Base-by-base conservation (phyloP, 2,797 vertebrate genomes). In the Helicolenus hilgendorfi region DNA sequence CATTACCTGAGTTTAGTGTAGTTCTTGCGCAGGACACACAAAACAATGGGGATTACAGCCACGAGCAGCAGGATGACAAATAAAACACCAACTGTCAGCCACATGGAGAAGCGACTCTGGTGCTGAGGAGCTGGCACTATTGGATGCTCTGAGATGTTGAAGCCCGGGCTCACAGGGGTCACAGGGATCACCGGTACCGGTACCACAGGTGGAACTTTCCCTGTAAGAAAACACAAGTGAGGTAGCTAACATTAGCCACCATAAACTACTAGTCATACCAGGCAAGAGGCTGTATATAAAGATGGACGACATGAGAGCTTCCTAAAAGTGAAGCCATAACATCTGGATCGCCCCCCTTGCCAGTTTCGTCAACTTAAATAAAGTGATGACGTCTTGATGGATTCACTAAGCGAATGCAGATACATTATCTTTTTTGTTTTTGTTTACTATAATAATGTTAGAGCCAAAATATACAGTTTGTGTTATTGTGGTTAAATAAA, bases 1-100 rank as follows among this genome's bases (percentile, higher is more conserved):
- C 6, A 20, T 84, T 85, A 96, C 96, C 91, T 85, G 58, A 77
- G 79, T 77, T 85, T 92, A 7, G 7, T 75, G 84, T 87, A 83
- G n/a, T 75, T 55, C n/a, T 84, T 5, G 3, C 38, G 35, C 18
- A 79, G n/a, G 64, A 60, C 3, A 62, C 65, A 91, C 3, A 88
- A 27, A 7, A 4, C 10, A 2, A 56, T 7, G 11, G 67, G 8
- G 26, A 93, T 58, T 1, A 95, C 14, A 63, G 65, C 65, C 14
- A 85, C 3, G 11, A 96, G 71, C 45, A 95, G 14, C 27, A 95
- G 72, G 29, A n/a, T 5, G 8, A 73, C 92, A 15, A 85, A 33
- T 18, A 94, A 3, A 74, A 88, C 38, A 18, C 87, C 75, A 1
- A 77, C 15, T 7, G 85, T 63, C 45, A 84, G 0, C 91, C 81